These are phyloP conservation scores for Deroptyus accipitrinus DNA, from an alignment of 2,113 vertebrate genomes.

Conservation along the genomic window DNA sequence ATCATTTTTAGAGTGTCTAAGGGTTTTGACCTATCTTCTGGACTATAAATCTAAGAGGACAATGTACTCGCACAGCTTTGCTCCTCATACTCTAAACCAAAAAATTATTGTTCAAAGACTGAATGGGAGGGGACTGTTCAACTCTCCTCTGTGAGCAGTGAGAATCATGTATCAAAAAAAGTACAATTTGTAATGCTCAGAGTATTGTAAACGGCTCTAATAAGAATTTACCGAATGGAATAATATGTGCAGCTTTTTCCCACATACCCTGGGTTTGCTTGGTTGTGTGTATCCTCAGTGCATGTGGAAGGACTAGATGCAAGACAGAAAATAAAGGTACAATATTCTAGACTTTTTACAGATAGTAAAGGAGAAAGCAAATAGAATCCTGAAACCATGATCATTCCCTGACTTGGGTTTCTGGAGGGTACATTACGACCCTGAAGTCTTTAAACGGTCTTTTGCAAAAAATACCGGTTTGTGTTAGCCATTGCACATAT, in stretches of 20 bases:
- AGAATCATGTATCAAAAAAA: neutral
- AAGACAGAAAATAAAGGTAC: neutral
- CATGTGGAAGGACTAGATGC: neutral
- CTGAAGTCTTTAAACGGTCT: neutral
- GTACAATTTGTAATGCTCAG: neutral
- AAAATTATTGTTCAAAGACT: neutral
- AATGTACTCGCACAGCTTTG: neutral
- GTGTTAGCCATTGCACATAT: neutral
- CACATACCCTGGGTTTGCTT: neutral
- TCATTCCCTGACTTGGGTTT: neutral
- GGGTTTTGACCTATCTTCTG: conserved; percentile 25
- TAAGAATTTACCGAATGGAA: neutral
- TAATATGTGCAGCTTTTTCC: neutral
- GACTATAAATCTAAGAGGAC: conserved; percentile 40
- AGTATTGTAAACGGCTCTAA: neutral
- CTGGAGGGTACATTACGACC: neutral
- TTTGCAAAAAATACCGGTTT: neutral
- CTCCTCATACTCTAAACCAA: neutral
- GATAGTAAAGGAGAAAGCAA: neutral
- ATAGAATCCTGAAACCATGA: neutral
- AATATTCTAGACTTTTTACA: neutral
- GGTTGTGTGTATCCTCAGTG: neutral
- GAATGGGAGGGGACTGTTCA: fast-evolving
- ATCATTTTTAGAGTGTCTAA: conserved; percentile 37
- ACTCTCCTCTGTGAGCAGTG: neutral